These are phyloP conservation scores for Toxostoma redivivum DNA, from an alignment of 2,113 vertebrate genomes.

Conservation along the genomic window DNA sequence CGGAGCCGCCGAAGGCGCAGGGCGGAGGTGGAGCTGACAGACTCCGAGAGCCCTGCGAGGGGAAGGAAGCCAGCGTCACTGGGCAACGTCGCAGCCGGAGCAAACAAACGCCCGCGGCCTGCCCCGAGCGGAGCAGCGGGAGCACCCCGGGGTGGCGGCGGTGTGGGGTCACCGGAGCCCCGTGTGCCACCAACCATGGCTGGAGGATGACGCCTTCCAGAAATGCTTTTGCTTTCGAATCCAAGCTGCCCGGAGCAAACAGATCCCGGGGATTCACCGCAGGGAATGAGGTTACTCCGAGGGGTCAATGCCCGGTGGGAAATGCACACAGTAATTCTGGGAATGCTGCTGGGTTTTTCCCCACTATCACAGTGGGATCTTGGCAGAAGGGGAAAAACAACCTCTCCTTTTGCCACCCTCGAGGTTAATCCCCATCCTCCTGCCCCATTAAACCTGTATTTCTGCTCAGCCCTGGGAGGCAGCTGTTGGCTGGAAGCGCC, in stretches of 20 bases:
- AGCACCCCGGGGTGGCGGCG: neutral
- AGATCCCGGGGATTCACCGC: neutral
- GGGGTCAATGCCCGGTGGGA: neutral
- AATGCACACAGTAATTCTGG: fast-evolving
- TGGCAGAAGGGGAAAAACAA: neutral
- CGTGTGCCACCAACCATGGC: fast-evolving
- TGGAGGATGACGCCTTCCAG: neutral
- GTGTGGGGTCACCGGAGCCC: fast-evolving
- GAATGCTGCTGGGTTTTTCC: neutral
- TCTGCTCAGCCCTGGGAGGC: neutral
- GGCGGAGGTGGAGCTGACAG: constrained; percentile 27
- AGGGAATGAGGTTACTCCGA: neutral
- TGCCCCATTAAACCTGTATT: constrained; percentile 19
- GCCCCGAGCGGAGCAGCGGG: fast-evolving
- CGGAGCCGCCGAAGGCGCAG: neutral
- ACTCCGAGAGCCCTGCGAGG: neutral
- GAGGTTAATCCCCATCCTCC: neutral
- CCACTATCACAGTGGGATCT: fast-evolving
- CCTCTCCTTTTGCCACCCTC: neutral
- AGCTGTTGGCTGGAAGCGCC: neutral
- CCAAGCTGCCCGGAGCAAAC: neutral
- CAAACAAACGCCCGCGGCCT: neutral
- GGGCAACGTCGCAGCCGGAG: neutral
- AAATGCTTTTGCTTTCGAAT: neutral
- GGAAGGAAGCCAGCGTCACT: constrained; percentile 50